Base-by-base conservation (phyloP, 2,888 invertebrate species). In the Aphodius sticticus region DNA sequence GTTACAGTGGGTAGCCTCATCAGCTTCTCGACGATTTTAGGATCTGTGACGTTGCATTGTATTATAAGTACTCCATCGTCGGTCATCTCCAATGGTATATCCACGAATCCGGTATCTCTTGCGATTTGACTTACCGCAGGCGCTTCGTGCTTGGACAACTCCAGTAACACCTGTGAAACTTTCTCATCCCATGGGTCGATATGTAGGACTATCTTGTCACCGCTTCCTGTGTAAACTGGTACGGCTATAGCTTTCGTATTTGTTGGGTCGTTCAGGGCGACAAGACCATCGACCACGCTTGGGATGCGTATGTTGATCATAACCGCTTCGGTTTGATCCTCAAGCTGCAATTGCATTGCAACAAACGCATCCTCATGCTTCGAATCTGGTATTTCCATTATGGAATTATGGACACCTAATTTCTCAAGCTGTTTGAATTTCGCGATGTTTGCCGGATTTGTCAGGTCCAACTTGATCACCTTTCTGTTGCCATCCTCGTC, bases 1-100 rank as follows among this genome's bases (percentile, higher is more conserved):
- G 12, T n/a, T n/a, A 71, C 71, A 1, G 69, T 70, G 6, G 77
- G 77, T 16, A 77, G 69, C 35, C 16, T 37, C 4, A 77, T 35
- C 36, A 77, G 26, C 6, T 70, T 14, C 14, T 69, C 70, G 14
- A 70, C 36, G 3, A 77, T 70, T 6, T 26, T 6, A 6, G 36
- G 70, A 26, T 26, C 26, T 26, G 26, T 26, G 26, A 70, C 37
- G 37, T 77, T 35, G 36, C 77, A 77, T 36, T 70, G 14, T 5
- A 70, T 37, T 6, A 77, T 15, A 15, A 35, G 36, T 4, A 14
- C 70, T 6, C 70, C 36, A 14, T 70, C 70, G 16, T 70, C 16
- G n/a, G 71, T 71, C 16, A 71, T 9, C 35, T 71, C 71, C 35
- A 71, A 71, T 26, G 71, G 71, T 71, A 71, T 71, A 71, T 26